Base-by-base conservation (phyloP, 2,113 vertebrate species). In the Macquaria australasica region DNA sequence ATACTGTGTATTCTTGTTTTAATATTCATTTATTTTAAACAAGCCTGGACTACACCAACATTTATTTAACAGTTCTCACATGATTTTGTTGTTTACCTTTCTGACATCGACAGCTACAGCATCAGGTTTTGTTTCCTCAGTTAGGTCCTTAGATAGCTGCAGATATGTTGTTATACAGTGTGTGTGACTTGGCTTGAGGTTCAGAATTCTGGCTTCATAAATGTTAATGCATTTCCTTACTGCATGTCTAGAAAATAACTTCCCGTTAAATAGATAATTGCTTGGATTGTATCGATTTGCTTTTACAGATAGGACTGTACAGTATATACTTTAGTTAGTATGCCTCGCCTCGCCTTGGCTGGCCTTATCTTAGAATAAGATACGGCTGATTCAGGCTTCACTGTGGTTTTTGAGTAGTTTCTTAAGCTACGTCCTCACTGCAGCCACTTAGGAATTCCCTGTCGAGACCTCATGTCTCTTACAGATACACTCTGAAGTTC, bases 181-280 rank as follows among this genome's bases (percentile, higher is more conserved):
- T 50, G 10, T 53, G 6, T 74, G 41, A 45, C 43, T 23, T 41
- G 31, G 59, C 59, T 77, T 0, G 1, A 43, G 8, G n/a, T 69
- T 77, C 21, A 68, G 37, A 45, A 34, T 37, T 66, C 25, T 73
- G 50, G n/a, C 16, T n/a, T 48, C 51, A 28, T 28, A 58, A 58
- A 62, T 68, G 8, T 66, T 16, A 68, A 43, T 77, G 68, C 10
- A 37, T 77, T 77, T 77, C 37, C 39, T 58, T 48, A 56, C 55
- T 48, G 48, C 41, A 34, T 68, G 23, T 48, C 51, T 79, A 64
- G 62, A 85, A 73, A 70, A 73, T 25, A 53, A 43, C 77, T 41
- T 39, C 37, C 51, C 55, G 25, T 59, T 84, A 6, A 66, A 81
- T 48, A 28, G 68, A 6, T 77, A 59, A 82, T 53, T 84, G 55